A percentile compares a stretch with the other conserved stretches of the same genome.
Conservation (phyloP, 2,888 invertebrate species). For the Mesochorus sp. region DNA sequence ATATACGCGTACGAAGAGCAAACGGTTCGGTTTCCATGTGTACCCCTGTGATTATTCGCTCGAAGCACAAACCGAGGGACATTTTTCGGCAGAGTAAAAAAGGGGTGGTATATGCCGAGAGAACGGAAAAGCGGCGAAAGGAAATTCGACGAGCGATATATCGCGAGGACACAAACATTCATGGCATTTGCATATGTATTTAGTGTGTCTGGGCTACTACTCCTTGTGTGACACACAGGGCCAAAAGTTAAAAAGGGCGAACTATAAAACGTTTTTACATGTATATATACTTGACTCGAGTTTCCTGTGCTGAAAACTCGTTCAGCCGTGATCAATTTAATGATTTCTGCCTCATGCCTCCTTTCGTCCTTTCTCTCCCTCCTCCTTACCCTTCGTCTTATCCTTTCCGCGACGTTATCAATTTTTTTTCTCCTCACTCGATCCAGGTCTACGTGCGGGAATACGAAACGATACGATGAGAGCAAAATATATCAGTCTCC, state of each 20-base stretch:
- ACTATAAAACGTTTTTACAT: conserved; percentile 69
- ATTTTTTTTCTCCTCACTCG: conserved; percentile 6
- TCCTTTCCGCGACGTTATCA: conserved; percentile 15
- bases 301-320: conserved; percentile 66
- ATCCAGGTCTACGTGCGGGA: background rate
- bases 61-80: conserved; percentile 66
- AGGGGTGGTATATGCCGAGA: conserved; percentile 38
- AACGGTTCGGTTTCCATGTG: background rate
- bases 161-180: conserved; percentile 65
- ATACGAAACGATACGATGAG: conserved; percentile 9
- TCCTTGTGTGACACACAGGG: conserved; percentile 65
- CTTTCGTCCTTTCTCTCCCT: conserved; percentile 28
- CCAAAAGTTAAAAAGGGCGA: conserved; percentile 78
- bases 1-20: conserved; percentile 46
- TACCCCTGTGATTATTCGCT: conserved; percentile 74
- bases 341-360: conserved; percentile 70
- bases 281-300: conserved; percentile 64
- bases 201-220: too few relatives aligned
- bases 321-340: conserved; percentile 78
- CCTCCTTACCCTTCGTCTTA: background rate
- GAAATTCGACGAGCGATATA: conserved; percentile 31
- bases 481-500: conserved; percentile 18
- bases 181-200: conserved; percentile 81
- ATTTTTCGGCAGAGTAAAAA: conserved; percentile 53
- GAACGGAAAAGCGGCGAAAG: conserved; percentile 14